Conservation (phyloP, 2,113 vertebrate species). For the Isichthys henryi region DNA sequence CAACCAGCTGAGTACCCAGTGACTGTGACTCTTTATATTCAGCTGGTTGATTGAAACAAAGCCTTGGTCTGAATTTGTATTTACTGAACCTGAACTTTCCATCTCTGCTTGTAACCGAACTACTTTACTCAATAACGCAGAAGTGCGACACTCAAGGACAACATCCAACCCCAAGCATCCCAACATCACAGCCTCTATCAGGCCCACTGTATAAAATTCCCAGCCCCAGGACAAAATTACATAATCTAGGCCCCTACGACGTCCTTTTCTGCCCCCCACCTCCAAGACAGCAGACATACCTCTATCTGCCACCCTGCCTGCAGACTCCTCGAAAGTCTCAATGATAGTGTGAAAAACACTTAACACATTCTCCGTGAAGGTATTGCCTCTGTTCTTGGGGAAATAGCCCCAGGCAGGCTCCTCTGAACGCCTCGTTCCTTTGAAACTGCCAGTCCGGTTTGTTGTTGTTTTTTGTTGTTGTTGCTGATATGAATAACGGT, state of each 20-base stretch:
- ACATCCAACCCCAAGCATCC: neutral
- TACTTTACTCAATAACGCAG: neutral
- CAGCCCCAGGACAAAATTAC: neutral
- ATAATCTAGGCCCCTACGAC: neutral
- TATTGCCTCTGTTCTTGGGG: neutral
- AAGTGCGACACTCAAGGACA: neutral
- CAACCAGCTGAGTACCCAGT: neutral
- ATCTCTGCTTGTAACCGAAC: neutral
- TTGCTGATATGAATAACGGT: neutral
- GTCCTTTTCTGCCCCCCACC: neutral
- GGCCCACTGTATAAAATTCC: neutral
- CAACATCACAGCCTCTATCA: neutral
- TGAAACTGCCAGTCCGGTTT: neutral
- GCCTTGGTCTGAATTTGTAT: neutral
- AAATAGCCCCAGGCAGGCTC: neutral
- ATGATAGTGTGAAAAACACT: neutral
- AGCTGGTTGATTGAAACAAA: neutral
- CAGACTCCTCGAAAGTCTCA: neutral
- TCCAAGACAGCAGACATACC: neutral
- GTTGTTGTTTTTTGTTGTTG: neutral
- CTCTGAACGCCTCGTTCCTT: neutral
- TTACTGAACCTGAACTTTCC: neutral
- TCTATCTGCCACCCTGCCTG: neutral
- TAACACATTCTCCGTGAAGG: neutral
- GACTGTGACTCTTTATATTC: neutral